Percentiles rank a stretch among this genome's conserved stretches.
Evolutionary conservation across 2,797 vertebrate genomes (phyloP).

Genomic region (Gallinago nigripennis): DNA sequence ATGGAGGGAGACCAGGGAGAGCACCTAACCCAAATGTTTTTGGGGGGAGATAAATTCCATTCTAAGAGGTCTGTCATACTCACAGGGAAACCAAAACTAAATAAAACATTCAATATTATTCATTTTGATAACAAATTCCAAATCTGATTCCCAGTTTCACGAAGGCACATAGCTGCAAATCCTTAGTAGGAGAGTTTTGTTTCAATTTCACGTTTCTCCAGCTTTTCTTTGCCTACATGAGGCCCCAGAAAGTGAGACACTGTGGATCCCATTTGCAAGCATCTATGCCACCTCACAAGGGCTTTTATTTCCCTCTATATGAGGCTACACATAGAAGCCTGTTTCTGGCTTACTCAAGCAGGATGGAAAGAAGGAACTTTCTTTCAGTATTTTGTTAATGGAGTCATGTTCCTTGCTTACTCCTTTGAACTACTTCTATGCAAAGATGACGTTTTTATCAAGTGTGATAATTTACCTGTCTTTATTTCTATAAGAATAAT

Average conservation of each 20-base stretch:
- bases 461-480: neutral
- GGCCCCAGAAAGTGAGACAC: neutral
- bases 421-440: neutral
- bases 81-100: neutral
- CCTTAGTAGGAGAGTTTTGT: neutral
- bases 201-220: neutral
- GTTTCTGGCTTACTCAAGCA: neutral
- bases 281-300: neutral
- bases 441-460: neutral
- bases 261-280: neutral
- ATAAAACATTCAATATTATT: neutral
- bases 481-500: neutral
- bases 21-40: fast-evolving
- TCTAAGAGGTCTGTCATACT: neutral
- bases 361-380: neutral
- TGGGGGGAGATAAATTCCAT: neutral
- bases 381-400: neutral
- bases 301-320: fast-evolving
- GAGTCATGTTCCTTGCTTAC: neutral
- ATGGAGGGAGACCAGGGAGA: neutral
- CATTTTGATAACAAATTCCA: neutral
- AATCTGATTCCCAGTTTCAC: neutral
- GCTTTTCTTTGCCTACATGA: neutral
- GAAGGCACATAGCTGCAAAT: neutral
- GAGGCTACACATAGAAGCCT: neutral